These are phyloP conservation scores for Furnarius figulus DNA, from an alignment of 2,113 vertebrate species.

Conservation along the genomic window DNA sequence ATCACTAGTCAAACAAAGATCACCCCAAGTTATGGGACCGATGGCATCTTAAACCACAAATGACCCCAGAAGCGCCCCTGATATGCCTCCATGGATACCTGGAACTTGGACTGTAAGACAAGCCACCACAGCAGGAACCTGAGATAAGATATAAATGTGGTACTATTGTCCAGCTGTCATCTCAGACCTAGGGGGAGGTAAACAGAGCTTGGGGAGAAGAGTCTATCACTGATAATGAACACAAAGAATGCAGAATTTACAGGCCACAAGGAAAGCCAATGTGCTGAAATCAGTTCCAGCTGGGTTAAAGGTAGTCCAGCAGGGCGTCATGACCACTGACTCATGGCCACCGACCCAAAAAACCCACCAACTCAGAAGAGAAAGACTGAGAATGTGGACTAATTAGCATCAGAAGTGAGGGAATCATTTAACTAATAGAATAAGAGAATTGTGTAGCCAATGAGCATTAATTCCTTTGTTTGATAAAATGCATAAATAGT, in stretches of 20 bases:
- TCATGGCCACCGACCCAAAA: background rate
- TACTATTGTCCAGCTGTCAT: background rate
- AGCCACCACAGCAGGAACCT: background rate
- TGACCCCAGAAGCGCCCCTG: background rate
- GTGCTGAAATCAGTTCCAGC: background rate
- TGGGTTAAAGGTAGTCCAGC: rapidly evolving
- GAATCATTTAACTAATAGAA: background rate
- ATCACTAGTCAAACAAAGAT: background rate
- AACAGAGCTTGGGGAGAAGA: background rate
- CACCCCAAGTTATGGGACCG: background rate
- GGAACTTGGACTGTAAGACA: background rate
- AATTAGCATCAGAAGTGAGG: background rate
- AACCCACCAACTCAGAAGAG: background rate
- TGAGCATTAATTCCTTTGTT: background rate
- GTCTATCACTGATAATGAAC: background rate
- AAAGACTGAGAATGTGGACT: background rate
- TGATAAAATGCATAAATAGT: background rate
- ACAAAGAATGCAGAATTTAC: background rate
- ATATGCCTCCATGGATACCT: background rate
- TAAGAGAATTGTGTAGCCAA: background rate
- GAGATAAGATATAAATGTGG: background rate
- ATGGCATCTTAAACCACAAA: background rate
- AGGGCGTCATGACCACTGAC: background rate
- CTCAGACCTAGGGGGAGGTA: background rate
- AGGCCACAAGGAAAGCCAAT: background rate